Evolutionary conservation across 23 tunicate genomes (phyloP), one percentile per base, ranked within the genome.

Genomic region (Trididemnum nubilum): DNA sequence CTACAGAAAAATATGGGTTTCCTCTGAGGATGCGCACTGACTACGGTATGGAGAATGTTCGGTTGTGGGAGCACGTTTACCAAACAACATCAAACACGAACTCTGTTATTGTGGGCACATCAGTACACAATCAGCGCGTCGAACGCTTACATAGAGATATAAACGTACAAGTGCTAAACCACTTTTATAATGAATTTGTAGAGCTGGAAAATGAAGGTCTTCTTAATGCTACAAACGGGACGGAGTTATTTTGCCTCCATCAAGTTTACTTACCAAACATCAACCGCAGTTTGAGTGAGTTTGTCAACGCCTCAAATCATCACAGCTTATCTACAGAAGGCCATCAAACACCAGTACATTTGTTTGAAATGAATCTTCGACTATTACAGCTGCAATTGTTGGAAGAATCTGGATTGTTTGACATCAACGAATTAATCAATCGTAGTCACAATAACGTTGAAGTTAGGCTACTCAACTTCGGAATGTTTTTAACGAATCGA

Each of bases 291-390:
- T 34, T 69, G 19, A 7, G 32, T 32, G 74, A 69, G n/a, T 69
- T 69, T 69, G 38, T 31, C 9, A 36, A 69, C 3, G 74, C 38
- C 33, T 34, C 3, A 21, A 69, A 69, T n/a, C 22, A 69, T 25
- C 74, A 69, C 38, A 31, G 38, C 38, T 32, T 69, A n/a, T 69
- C 69, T 4, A 61, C 69, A 24, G 69, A 61, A 61, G 69, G 69
- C 27, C 15, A 61, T 25, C 69, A 25, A 22, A 61, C 69, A 61
- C 69, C 69, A 4, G 24, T 61, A 4, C 69, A 61, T 4, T 4
- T 61, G 19, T 61, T 22, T 61, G 24, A 61, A 4, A 4, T 22
- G 69, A 25, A 61, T 24, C 22, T 22, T 4, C 15, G 69, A 24
- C 69, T 61, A n/a, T 61, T 61, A 4, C 69, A 61, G 4, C 69